phyloP scores from a whole-genome alignment of 2,797 vertebrate species.

The Bufotes viridis region DNA sequence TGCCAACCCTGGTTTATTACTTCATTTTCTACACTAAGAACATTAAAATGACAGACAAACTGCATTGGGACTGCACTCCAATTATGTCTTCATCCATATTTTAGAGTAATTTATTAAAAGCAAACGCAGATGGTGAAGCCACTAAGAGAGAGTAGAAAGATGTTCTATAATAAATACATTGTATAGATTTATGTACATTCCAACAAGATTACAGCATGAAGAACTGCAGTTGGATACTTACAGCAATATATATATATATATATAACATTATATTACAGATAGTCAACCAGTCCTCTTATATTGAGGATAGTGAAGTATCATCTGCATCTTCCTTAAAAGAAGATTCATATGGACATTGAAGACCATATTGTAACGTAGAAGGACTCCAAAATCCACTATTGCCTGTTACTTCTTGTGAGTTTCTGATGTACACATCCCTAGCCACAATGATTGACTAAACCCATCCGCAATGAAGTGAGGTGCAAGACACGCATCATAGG shows the following conservation, averaged over 20 bases:
- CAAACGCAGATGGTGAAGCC: background rate
- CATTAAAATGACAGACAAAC: constrained; percentile 39
- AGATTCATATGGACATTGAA: background rate
- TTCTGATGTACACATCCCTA: background rate
- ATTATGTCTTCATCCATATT: constrained; percentile 41
- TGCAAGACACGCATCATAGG: constrained; percentile 10
- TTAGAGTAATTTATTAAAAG: constrained; percentile 28
- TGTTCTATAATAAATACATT: background rate
- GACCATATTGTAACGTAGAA: background rate
- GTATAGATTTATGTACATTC: background rate
- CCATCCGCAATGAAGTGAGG: constrained; percentile 11
- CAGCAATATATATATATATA: background rate
- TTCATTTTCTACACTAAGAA: constrained; percentile 11
- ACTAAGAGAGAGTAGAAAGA: background rate
- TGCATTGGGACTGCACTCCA: constrained; percentile 2
- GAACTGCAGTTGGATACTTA: background rate
- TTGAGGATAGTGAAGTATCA: background rate
- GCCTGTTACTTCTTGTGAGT: background rate
- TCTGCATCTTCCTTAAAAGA: background rate
- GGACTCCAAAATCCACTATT: background rate
- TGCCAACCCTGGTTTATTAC: constrained; percentile 29
- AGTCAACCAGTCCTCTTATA: background rate
- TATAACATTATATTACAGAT: background rate
- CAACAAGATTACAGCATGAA: background rate
- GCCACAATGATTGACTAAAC: background rate